Evolutionary conservation across 2,797 vertebrate genomes (phyloP).

Genomic region (Poliocrania exsul): DNA sequence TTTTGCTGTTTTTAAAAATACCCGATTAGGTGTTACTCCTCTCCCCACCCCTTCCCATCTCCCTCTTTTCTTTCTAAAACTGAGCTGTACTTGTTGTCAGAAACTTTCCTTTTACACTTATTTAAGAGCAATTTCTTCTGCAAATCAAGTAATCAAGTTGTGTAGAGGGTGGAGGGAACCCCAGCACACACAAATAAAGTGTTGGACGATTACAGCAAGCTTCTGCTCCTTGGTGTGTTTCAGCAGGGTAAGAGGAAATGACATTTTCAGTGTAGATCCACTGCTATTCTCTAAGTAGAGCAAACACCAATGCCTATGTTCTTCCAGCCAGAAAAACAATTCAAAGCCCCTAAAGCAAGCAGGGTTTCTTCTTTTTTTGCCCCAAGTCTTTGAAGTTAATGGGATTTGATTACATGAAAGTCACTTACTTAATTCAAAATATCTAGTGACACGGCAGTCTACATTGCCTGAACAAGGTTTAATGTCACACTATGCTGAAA

Average conservation of each 20-base stretch:
- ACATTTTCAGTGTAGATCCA: not conserved
- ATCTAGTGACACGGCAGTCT: not conserved
- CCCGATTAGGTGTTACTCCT: fast-evolving
- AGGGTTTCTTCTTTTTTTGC: fast-evolving
- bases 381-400: not conserved
- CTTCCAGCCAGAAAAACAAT: not conserved
- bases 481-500: not conserved
- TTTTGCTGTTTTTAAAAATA: not conserved
- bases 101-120: not conserved
- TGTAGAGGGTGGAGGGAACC: not conserved
- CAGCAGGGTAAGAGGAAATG: not conserved
- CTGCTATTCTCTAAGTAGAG: not conserved
- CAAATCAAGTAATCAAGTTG: not conserved
- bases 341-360: not conserved
- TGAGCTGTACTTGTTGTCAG: not conserved
- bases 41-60: not conserved
- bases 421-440: not conserved
- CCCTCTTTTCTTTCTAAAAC: not conserved
- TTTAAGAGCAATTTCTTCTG: not conserved
- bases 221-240: not conserved
- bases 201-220: too few relatives aligned
- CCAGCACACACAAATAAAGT: not conserved
- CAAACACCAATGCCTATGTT: not conserved
- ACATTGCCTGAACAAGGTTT: not conserved
- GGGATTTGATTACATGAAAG: not conserved